These are phyloP conservation scores for Bembecia ichneumoniformis DNA, from an alignment of 2,888 invertebrate species.

Conservation along the genomic window DNA sequence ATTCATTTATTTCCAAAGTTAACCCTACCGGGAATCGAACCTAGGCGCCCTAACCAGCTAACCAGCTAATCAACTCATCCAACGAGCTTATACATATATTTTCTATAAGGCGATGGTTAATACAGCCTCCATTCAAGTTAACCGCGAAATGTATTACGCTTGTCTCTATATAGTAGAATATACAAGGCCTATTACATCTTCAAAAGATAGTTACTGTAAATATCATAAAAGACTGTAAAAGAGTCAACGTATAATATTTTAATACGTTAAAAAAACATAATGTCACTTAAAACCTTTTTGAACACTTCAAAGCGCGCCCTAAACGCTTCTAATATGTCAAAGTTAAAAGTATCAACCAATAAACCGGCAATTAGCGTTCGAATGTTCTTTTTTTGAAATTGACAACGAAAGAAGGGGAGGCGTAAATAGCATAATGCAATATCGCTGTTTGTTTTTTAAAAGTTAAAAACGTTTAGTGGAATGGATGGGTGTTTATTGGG, in stretches of 20 bases:
- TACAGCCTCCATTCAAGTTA: too few species aligned
- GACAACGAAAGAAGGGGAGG: slow-evolving; percentile 16
- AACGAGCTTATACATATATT: too few species aligned
- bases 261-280: slow-evolving; percentile 12
- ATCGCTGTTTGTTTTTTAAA: slow-evolving; percentile 30
- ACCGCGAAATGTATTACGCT: too few species aligned
- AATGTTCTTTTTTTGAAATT: slow-evolving; percentile 18
- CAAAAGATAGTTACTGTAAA: too few species aligned
- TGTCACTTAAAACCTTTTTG: slow-evolving; percentile 24
- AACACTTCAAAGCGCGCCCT: slow-evolving; percentile 14
- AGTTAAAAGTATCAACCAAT: slow-evolving; percentile 32
- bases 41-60: too few species aligned
- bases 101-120: too few species aligned
- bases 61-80: too few species aligned
- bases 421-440: slow-evolving; percentile 26
- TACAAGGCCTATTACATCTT: too few species aligned
- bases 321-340: slow-evolving; percentile 2
- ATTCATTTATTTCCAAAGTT: too few species aligned
- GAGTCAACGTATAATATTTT: not conserved
- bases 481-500: slow-evolving; percentile 21
- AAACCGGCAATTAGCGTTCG: slow-evolving; percentile 35
- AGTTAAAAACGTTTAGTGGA: slow-evolving; percentile 19
- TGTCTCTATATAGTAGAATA: too few species aligned
- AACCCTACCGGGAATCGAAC: too few species aligned
- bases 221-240: too few species aligned